Conservation (phyloP, 2,797 vertebrate species). For the Kryptopterus vitreolus region DNA sequence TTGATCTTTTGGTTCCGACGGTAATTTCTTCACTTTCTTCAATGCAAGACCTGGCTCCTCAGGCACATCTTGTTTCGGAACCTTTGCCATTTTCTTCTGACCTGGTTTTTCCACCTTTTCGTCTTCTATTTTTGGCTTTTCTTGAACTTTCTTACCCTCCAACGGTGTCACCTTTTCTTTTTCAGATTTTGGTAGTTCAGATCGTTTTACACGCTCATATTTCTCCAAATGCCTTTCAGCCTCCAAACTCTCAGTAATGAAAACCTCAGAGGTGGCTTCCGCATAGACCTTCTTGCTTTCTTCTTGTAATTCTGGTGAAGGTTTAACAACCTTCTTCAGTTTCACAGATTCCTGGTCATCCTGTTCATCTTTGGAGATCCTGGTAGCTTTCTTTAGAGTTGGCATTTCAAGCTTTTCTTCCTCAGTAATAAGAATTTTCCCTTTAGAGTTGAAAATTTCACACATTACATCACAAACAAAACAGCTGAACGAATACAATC, state of each 20-base stretch:
- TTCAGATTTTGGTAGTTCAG: conserved; percentile 55
- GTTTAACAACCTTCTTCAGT: conserved; percentile 72
- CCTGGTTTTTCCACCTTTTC: conserved; percentile 67
- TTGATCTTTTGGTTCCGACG: conserved; percentile 65
- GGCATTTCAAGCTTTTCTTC: conserved; percentile 73
- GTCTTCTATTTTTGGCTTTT: conserved; percentile 60
- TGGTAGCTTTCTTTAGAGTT: conserved; percentile 73
- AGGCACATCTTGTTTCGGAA: conserved; percentile 62
- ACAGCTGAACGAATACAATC: conserved; percentile 41
- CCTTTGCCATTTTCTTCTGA: conserved; percentile 65
- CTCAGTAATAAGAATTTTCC: conserved; percentile 71
- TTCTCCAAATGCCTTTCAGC: conserved; percentile 50
- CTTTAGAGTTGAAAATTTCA: conserved; percentile 70
- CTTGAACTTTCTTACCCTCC: conserved; percentile 49
- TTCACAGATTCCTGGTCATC: conserved; percentile 68
- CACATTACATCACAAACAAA: conserved; percentile 69
- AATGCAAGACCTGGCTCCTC: conserved; percentile 56
- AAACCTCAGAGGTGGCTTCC: conserved; percentile 65
- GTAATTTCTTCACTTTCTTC: conserved; percentile 73
- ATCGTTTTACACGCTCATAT: conserved; percentile 57
- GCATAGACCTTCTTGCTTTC: conserved; percentile 56
- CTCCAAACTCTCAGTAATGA: conserved; percentile 56
- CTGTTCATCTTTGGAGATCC: conserved; percentile 62
- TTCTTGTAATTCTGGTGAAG: conserved; percentile 63
- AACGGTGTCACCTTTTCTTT: conserved; percentile 64